These are phyloP conservation scores for Onychorhynchus coronatus DNA, from an alignment of 2,113 vertebrate species.

Conservation along the genomic window DNA sequence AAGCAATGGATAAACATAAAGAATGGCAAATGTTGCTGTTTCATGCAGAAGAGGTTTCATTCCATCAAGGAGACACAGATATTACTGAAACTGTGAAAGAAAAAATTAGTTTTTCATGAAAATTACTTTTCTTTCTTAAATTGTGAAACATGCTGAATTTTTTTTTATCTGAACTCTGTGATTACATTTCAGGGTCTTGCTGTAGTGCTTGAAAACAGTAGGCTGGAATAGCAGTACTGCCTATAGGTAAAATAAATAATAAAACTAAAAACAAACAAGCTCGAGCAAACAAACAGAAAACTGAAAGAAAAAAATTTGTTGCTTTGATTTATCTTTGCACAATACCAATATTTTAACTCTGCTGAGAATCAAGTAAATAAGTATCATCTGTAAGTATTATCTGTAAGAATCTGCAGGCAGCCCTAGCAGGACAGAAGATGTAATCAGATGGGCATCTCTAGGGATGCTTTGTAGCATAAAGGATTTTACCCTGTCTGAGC, in stretches of 20 bases:
- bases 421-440: background rate
- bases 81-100: background rate
- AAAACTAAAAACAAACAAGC: background rate
- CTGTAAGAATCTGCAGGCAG: conserved; percentile 2
- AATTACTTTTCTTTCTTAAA: background rate
- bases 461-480: background rate
- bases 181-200: background rate
- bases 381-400: background rate
- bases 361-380: conserved; percentile 28
- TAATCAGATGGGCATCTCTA: background rate
- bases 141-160: background rate
- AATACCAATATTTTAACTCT: background rate
- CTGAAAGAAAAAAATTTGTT: background rate
- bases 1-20: background rate
- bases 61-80: background rate
- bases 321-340: background rate
- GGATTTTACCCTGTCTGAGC: background rate
- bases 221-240: background rate
- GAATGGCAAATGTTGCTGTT: background rate
- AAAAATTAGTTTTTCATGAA: background rate
- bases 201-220: background rate
- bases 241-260: background rate
- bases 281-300: background rate
- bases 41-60: background rate
- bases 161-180: background rate